Percentiles rank a stretch among this genome's conserved stretches.
These are phyloP conservation scores for Samia ricini DNA, from an alignment of 1,140 invertebrate genomes.

Conservation along the genomic window DNA sequence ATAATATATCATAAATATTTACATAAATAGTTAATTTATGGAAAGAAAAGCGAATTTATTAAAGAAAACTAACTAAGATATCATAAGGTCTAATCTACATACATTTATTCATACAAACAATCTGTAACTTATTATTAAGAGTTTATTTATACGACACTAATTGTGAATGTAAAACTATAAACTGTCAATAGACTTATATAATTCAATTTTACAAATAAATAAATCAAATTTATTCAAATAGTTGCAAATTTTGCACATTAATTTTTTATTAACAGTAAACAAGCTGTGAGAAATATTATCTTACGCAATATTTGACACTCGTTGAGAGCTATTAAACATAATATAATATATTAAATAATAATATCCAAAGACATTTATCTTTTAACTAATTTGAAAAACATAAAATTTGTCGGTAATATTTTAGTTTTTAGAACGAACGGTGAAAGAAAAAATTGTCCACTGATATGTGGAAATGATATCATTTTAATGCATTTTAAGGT, in stretches of 20 bases:
- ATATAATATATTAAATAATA: constrained; percentile 11
- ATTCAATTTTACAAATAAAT: constrained; percentile 51
- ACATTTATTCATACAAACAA: too few relatives aligned
- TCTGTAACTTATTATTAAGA: too few relatives aligned
- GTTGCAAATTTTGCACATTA: constrained; percentile 45
- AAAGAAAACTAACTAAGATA: too few relatives aligned
- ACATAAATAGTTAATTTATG: too few relatives aligned
- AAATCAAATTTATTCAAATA: constrained; percentile 50
- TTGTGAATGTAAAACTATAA: constrained; percentile 25
- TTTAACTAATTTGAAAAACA: constrained; percentile 3
- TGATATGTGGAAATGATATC: neutral
- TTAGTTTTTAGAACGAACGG: constrained; percentile 1
- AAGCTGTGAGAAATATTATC: constrained; percentile 10
- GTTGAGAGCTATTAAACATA: constrained; percentile 14
- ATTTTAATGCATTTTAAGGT: neutral
- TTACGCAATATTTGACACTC: constrained; percentile 9
- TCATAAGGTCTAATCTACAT: too few relatives aligned
- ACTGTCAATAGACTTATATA: constrained; percentile 46
- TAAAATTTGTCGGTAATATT: neutral
- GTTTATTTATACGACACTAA: neutral
- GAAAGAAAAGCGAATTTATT: too few relatives aligned
- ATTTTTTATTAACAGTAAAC: constrained; percentile 29
- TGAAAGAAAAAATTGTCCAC: neutral
- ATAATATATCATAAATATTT: too few relatives aligned
- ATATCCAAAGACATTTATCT: neutral